Base-by-base conservation (phyloP, 2,888 invertebrate genomes). In the Argynnis bischoffii region DNA sequence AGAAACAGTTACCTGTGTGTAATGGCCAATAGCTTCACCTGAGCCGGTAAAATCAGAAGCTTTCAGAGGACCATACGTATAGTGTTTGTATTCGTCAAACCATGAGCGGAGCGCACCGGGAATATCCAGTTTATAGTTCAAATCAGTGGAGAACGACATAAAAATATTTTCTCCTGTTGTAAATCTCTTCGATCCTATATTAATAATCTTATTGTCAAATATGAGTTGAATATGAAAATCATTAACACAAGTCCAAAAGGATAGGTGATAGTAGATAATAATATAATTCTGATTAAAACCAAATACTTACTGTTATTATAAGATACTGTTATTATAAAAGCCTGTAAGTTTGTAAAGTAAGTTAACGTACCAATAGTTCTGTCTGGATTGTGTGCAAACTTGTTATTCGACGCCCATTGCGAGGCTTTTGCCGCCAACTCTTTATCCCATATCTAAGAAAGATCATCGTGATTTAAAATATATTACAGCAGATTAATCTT, bases 71-170 rank as follows among this genome's bases (percentile, higher is more conserved):
- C 79, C 80, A 67, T 79, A 90, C 0, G 65, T 77, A 60, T 75
- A 92, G 69, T 86, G 77, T 8, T 80, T 76, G 73, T 91, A 41
- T 72, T 92, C 92, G 1, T 77, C 72, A 71, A 88, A 91, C 92
- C 92, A 91, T 1, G 76, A 56, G 0, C 76, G 66, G 8, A 88
- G 48, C 0, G 83, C 79, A 2, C 18, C 50, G 5, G 84, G 78
- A 0, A 81, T 73, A 41, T 85, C 73, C 1, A 90, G 67, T 18
- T 80, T 75, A 69, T 72, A 71, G 0, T 72, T 74, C 0, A 31
- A 35, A 50, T 77, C 70, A 2, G 83, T 84, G 4, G 87, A 85
- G 0, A 75, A 75, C 59, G 74, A 81, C 79, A 76, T 78, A 73
- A 82, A 87, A n/a, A 90, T 73, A 70, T 91, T 91, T 72, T 92